Percentiles rank a stretch among this genome's conserved stretches.
phyloP scores from a whole-genome alignment of 2,797 vertebrate species.

The Notolepis coatsorum region DNA sequence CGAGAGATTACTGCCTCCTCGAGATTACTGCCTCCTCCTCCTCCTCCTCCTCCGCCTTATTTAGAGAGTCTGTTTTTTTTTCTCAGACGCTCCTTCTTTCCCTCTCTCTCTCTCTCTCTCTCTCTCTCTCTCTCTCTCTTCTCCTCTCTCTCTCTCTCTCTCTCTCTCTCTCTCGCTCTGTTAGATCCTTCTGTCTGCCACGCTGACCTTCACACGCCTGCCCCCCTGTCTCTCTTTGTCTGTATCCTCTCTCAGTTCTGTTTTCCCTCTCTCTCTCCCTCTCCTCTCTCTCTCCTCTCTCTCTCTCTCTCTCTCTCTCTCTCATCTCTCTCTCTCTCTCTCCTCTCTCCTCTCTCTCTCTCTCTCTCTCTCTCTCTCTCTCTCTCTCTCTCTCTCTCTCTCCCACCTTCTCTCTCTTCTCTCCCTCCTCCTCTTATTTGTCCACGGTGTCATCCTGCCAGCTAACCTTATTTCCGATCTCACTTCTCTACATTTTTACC shows the following conservation, averaged over 20 bases:
- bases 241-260: neutral
- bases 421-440: no score
- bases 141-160: no score
- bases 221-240: constrained; percentile 35
- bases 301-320: neutral
- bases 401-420: no score
- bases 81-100: constrained; percentile 16
- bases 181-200: constrained; percentile 55
- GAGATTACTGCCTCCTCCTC: constrained; percentile 66
- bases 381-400: neutral
- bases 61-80: constrained; percentile 64
- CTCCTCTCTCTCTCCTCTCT: no score
- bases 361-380: neutral
- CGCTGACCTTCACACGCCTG: constrained; percentile 55
- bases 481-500: no score
- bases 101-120: neutral
- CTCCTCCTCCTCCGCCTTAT: constrained; percentile 60
- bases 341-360: neutral
- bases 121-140: no score
- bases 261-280: no score
- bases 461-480: neutral
- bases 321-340: no score
- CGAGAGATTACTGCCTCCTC: constrained; percentile 61
- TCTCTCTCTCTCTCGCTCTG: no score
- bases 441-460: no score